Base-by-base conservation (phyloP, 1,140 invertebrate species). In the Acromyrmex charruanus region DNA sequence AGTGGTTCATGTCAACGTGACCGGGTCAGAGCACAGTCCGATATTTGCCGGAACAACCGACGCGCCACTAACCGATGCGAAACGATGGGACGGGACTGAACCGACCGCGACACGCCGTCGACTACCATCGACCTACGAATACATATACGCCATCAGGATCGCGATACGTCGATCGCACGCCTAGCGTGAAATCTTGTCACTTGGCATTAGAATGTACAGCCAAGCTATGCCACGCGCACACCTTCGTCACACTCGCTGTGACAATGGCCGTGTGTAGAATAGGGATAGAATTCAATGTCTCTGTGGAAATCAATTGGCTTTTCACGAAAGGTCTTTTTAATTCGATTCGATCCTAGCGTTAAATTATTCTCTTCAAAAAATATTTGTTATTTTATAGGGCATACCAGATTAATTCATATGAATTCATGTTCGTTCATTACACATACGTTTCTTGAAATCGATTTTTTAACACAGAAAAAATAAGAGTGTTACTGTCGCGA, bases 1-100 rank as follows among this genome's bases (percentile, higher is more conserved):
- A 92, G 91, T 92, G 89, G 87, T 86, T 92, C 81, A 77, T 86
- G 91, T 90, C 91, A 89, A 88, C 91, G 71, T 92, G 89, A 92
- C 91, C 89, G 81, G 91, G 90, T 92, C 86, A 92, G 65, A 91
- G 79, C 80, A 44, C 69, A 72, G 51, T 49, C 89, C 87, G 89
- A 90, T 91, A 91, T 84, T 88, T 25, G 66, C 81, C n/a, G 59
- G 63, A 16, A 49, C 7, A 16, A 28, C 7, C 39, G 31, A 80
- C 58, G 58, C 84, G 31, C 72, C 61, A 63, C 6, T 25, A 21
- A 71, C 53, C 55, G 31, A 86, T 53, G 77, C 59, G 44, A 80
- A 16, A n/a, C 66, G 63, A 66, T n/a, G 28, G 28, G 35, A 68
- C 14, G 66, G 66, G 21, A 68, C 66, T n/a, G 66, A 10, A 39